Conservation (phyloP, 1,140 invertebrate species). For the Episyrphus balteatus region DNA sequence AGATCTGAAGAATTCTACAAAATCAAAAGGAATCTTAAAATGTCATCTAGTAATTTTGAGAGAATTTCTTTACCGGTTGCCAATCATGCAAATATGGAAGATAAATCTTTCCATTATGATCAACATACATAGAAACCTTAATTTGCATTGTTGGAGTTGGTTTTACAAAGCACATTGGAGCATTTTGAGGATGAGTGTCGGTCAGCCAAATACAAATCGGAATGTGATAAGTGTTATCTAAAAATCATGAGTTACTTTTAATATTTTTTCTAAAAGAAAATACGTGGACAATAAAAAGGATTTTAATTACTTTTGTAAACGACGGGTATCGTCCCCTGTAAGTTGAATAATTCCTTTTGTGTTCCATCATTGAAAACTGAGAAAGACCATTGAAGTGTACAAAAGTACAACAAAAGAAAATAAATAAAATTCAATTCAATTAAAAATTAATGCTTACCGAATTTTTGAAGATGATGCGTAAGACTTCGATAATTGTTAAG, state of each 20-base stretch:
- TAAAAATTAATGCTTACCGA: conserved; percentile 15
- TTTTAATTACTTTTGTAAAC: conserved; percentile 62
- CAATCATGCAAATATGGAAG: conserved; percentile 95
- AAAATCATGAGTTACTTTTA: conserved; percentile 10
- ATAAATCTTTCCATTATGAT: conserved; percentile 92
- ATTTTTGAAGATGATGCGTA: conserved; percentile 24
- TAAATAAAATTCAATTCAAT: background rate
- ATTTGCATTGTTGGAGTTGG: conserved; percentile 94
- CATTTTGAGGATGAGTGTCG: conserved; percentile 93
- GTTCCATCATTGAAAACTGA: conserved; percentile 86
- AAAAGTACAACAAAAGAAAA: too few species aligned
- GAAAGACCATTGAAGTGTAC: background rate
- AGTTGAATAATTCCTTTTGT: conserved; percentile 66
- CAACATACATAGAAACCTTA: conserved; percentile 87
- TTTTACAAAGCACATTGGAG: conserved; percentile 95
- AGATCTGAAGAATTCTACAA: conserved; percentile 70
- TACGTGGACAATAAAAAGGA: background rate
- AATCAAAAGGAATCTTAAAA: conserved; percentile 5
- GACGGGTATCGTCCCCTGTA: conserved; percentile 89
- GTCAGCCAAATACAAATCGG: conserved; percentile 93
- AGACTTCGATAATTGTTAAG: conserved; percentile 25
- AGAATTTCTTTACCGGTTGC: conserved; percentile 56
- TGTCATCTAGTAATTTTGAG: background rate
- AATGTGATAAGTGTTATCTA: conserved; percentile 85
- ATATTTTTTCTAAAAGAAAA: background rate